These are phyloP conservation scores for Drosophila falleni DNA, from an alignment of 2,888 invertebrate genomes.

Conservation along the genomic window DNA sequence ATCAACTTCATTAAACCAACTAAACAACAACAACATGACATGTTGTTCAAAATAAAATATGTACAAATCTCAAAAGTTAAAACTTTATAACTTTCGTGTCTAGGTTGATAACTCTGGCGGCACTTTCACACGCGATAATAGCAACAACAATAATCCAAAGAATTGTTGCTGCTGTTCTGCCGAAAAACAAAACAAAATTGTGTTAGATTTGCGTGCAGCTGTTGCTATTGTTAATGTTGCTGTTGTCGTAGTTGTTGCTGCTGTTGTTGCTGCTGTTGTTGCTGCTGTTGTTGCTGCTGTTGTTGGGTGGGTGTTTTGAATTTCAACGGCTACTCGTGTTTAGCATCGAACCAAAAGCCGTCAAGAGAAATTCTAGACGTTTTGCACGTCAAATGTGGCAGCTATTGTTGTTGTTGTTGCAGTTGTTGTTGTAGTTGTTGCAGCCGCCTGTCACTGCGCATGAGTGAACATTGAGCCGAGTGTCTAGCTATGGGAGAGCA, in stretches of 20 bases:
- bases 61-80: slow-evolving; percentile 20
- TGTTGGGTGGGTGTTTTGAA: slow-evolving; percentile 66
- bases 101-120: slow-evolving; percentile 10
- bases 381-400: slow-evolving; percentile 73
- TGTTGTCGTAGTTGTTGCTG: slow-evolving; percentile 31
- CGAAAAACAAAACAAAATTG: slow-evolving; percentile 13
- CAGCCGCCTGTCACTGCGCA: slow-evolving; percentile 71
- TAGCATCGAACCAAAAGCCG: slow-evolving; percentile 65
- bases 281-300: slow-evolving; percentile 29
- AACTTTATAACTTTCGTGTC: slow-evolving; percentile 36
- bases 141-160: background rate
- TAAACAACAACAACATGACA: background rate
- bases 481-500: slow-evolving; percentile 45
- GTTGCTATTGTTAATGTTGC: slow-evolving; percentile 27
- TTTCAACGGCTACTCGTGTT: slow-evolving; percentile 78
- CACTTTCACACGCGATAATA: slow-evolving; percentile 69
- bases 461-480: slow-evolving; percentile 77
- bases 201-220: slow-evolving; percentile 24
- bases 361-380: slow-evolving; percentile 79
- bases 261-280: slow-evolving; percentile 32
- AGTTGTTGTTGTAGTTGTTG: slow-evolving; percentile 16
- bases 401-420: slow-evolving; percentile 24
- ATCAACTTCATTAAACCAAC: background rate
- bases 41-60: background rate
- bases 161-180: background rate